A percentile compares a stretch with the other conserved stretches of the same genome.
phyloP scores from a whole-genome alignment of 2,888 invertebrate species.

The Pherbina coryleti region DNA sequence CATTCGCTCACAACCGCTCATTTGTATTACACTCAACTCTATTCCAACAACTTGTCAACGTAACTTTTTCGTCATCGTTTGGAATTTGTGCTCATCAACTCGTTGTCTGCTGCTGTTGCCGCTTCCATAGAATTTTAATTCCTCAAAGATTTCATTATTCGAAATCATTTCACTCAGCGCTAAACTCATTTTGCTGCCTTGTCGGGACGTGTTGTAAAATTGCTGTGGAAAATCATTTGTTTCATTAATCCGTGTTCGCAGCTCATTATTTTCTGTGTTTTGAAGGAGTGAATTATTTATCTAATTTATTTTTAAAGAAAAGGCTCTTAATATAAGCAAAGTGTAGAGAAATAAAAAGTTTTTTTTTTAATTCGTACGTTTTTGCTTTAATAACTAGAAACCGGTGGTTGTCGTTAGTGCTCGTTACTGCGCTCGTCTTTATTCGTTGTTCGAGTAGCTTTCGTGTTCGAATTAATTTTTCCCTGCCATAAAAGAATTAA shows the following conservation, averaged over 20 bases:
- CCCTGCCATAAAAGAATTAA: conserved; percentile 15
- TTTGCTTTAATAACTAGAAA: conserved; percentile 21
- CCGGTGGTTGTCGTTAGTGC: conserved; percentile 25
- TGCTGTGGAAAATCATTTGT: neutral
- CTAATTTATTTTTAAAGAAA: neutral
- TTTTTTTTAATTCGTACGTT: neutral
- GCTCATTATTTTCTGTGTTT: neutral
- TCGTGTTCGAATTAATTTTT: conserved; percentile 24
- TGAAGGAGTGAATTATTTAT: neutral
- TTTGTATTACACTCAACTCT: neutral
- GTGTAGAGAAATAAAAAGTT: conserved; percentile 19
- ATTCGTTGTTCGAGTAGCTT: conserved; percentile 12
- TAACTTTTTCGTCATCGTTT: conserved; percentile 25
- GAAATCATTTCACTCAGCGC: conserved; percentile 55
- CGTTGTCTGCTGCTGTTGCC: neutral
- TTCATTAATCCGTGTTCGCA: neutral
- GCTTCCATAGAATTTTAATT: conserved; percentile 46
- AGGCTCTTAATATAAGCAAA: neutral
- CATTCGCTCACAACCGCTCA: conserved; percentile 16
- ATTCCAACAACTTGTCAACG: conserved; percentile 26
- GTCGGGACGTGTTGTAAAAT: conserved; percentile 5
- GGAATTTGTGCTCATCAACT: conserved; percentile 32
- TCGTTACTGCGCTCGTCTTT: conserved; percentile 26
- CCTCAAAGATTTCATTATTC: conserved; percentile 59
- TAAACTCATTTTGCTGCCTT: conserved; percentile 32